Conservation (phyloP, 30 jellyfish, hydroid and myxozoan species). For the Aurelia coerulea region DNA sequence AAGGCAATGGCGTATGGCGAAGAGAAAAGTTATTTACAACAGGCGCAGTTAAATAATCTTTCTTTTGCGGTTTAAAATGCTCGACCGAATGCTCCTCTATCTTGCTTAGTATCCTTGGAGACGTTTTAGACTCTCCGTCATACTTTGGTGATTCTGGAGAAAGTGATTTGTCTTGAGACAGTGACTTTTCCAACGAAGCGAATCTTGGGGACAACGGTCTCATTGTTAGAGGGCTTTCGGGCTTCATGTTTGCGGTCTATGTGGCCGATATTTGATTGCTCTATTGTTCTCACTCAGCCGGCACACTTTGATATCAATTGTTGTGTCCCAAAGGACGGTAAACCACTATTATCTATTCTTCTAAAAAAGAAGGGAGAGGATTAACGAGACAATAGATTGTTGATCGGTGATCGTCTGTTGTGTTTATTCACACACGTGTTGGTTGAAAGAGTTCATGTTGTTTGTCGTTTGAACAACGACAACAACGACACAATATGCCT, state of each 20-base stretch:
- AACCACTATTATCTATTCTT: too few relatives aligned
- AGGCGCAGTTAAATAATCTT: background rate
- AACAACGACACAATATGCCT: too few relatives aligned
- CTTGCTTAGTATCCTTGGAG: constrained; percentile 69
- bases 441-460: too few relatives aligned
- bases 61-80: background rate
- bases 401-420: too few relatives aligned
- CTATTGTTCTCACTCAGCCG: background rate
- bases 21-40: too few relatives aligned
- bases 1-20: constrained; percentile 26
- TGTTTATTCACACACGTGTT: too few relatives aligned
- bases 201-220: constrained; percentile 63
- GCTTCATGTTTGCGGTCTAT: background rate
- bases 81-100: background rate
- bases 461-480: too few relatives aligned
- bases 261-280: background rate
- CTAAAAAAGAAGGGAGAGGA: too few relatives aligned
- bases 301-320: too few relatives aligned
- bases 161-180: constrained; percentile 22
- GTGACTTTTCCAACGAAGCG: constrained; percentile 52
- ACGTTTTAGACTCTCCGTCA: constrained; percentile 26
- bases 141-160: constrained; percentile 21
- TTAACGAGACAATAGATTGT: too few relatives aligned
- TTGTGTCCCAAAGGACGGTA: too few relatives aligned
- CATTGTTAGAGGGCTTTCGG: constrained; percentile 24